These are phyloP conservation scores for Athalia cordata DNA, from an alignment of 2,888 invertebrate genomes.

Conservation along the genomic window DNA sequence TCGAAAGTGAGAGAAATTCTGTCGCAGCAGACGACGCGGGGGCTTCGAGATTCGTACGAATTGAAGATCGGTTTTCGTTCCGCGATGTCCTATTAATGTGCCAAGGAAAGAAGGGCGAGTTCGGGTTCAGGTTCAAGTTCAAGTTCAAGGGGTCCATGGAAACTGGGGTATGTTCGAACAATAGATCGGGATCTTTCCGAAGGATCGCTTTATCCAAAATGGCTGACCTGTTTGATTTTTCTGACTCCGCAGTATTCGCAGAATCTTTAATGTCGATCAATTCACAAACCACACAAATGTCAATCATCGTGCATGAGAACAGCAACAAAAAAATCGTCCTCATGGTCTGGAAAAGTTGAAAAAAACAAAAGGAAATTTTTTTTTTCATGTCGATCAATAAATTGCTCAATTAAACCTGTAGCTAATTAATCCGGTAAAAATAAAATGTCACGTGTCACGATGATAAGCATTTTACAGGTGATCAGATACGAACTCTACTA, in stretches of 20 bases:
- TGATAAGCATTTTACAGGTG: background rate
- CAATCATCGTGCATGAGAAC: background rate
- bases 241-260: background rate
- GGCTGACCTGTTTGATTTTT: background rate
- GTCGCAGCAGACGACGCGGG: too few relatives aligned
- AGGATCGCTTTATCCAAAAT: background rate
- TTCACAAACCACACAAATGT: background rate
- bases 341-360: background rate
- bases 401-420: background rate
- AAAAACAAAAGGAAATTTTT: background rate
- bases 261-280: slow-evolving; percentile 6
- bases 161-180: background rate
- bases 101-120: slow-evolving; percentile 7
- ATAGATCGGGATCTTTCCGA: background rate
- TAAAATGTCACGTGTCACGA: background rate
- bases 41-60: background rate
- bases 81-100: background rate
- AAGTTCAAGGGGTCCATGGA: background rate
- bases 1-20: background rate
- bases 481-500: background rate
- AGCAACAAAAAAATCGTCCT: background rate
- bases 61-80: background rate
- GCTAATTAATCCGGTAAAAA: background rate
- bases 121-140: background rate
- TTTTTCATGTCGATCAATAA: background rate